Evolutionary conservation across 2,797 vertebrate species (phyloP), one percentile per base, ranked within the genome.

Genomic region (Champsocephalus gunnari): DNA sequence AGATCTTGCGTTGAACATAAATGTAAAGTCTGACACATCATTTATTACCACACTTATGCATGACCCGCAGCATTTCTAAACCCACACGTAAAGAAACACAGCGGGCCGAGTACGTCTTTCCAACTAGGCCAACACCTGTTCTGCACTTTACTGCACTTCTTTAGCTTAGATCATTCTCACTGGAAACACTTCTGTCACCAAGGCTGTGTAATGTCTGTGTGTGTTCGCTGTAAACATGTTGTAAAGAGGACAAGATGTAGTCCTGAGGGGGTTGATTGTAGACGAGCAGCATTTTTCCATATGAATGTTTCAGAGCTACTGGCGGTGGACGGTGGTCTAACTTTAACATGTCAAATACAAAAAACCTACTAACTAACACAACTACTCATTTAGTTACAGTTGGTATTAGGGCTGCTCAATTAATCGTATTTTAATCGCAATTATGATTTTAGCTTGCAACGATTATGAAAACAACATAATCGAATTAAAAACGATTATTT

Each of bases 101-200:
- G 55, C 24, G 0, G 62, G 19, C 57, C 6, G 3, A 58, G 61
- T 32, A 13, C 7, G 10, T 67, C 64, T 83, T 84, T 87, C 77
- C 76, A 92, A 80, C 65, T 82, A 81, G 88, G 87, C 85, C 76
- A 80, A 86, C 92, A 92, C 90, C 89, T 93, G 92, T 77, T 91
- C 80, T 82, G 74, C 58, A 24, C 82, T 85, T 88, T 78, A 79
- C 76, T 78, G 84, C 86, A 69, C 12, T 69, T 81, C 66, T 38
- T 84, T 73, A 28, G 79, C 78, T 88, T 83, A 88, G 81, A 77
- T 89, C 88, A 87, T 54, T 62, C 58, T 66, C 66, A 38, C 83
- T 86, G 89, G 88, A 88, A 91, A 91, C 92, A 86, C 49, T 68
- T 67, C 82, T 83, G 85, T 88, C 91, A 92, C 75, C 79, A 59